Percentiles rank a stretch among this genome's conserved stretches.
Conservation (phyloP, 2,888 invertebrate genomes). For the Tetramorium bicarinatum region DNA sequence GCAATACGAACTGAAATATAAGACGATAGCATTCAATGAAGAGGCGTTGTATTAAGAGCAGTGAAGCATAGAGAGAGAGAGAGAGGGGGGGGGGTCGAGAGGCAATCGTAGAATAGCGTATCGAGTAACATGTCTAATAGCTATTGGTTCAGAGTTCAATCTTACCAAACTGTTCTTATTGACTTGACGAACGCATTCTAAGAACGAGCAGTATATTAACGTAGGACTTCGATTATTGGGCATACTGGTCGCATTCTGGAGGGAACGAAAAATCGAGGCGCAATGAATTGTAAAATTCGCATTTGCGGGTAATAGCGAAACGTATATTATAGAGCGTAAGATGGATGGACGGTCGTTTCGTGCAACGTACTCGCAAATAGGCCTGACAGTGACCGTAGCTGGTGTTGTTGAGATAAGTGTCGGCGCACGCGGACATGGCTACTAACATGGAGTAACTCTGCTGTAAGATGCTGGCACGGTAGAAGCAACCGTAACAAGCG, state of each 20-base stretch:
- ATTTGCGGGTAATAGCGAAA: background rate
- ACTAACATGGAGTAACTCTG: conserved; percentile 78
- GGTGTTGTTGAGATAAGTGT: conserved; percentile 79
- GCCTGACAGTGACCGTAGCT: conserved; percentile 80
- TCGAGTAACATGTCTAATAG: conserved; percentile 5
- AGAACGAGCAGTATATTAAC: conserved; percentile 81
- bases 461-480: conserved; percentile 86
- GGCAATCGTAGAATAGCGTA: conserved; percentile 21
- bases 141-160: conserved; percentile 38
- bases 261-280: conserved; percentile 14
- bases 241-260: conserved; percentile 78
- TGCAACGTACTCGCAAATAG: conserved; percentile 75
- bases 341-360: conserved; percentile 1
- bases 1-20: background rate
- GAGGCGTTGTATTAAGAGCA: background rate
- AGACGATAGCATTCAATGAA: conserved; percentile 11
- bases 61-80: background rate
- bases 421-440: conserved; percentile 80
- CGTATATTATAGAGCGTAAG: background rate
- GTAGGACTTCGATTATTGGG: conserved; percentile 72
- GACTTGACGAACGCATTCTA: conserved; percentile 83
- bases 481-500: conserved; percentile 90
- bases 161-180: conserved; percentile 82
- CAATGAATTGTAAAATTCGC: background rate
- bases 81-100: background rate